phyloP scores from a whole-genome alignment of 2,113 vertebrate genomes.

The Ciconia maguari region DNA sequence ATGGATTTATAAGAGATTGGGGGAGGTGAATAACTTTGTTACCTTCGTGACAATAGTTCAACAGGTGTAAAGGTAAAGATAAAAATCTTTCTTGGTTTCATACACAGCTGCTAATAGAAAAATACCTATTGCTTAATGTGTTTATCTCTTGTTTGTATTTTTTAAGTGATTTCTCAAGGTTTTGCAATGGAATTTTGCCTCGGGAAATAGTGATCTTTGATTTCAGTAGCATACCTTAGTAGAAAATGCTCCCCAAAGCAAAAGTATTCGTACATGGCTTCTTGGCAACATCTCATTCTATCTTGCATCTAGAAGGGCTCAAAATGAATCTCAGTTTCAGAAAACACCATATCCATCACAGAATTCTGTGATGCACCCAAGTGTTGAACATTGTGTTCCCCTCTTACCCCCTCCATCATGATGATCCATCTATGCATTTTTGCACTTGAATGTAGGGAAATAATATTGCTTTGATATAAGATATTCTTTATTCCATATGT shows the following conservation, averaged over 20 bases:
- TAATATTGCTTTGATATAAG: neutral
- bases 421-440: neutral
- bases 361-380: neutral
- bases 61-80: neutral
- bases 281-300: neutral
- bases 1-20: neutral
- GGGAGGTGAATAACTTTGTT: neutral
- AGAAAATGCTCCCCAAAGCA: slow-evolving; percentile 6
- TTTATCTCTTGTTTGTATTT: slow-evolving; percentile 20
- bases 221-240: slow-evolving; percentile 25
- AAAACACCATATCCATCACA: neutral
- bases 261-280: neutral
- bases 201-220: neutral
- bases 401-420: neutral
- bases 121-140: slow-evolving; percentile 35
- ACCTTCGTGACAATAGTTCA: neutral
- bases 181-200: slow-evolving; percentile 53
- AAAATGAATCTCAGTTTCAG: slow-evolving; percentile 13
- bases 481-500: neutral
- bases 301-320: neutral
- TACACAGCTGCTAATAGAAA: slow-evolving; percentile 18
- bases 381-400: neutral
- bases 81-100: neutral
- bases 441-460: neutral
- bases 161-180: slow-evolving; percentile 49